Percentiles rank a stretch among this genome's conserved stretches.
Evolutionary conservation across 2,888 invertebrate genomes (phyloP).

Genomic region (Acrobasis suavella): DNA sequence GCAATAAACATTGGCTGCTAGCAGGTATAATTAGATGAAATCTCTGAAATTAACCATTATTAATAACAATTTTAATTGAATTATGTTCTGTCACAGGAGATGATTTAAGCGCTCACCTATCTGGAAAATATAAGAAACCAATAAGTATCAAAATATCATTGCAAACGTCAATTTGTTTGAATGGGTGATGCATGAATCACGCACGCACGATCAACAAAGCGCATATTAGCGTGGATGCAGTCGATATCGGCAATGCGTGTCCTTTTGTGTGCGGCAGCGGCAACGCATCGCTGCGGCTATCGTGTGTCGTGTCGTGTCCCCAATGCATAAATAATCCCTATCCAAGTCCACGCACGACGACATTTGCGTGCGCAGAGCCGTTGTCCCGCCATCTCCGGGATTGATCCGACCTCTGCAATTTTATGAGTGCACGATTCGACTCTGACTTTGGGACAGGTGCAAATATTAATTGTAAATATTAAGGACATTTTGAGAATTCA

Average conservation of each 20-base stretch:
- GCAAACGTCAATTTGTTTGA: constrained; percentile 1
- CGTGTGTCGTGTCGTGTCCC: constrained; percentile 37
- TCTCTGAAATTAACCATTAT: too few species aligned
- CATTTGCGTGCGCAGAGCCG: constrained; percentile 16
- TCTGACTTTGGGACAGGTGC: not conserved
- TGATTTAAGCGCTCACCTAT: too few species aligned
- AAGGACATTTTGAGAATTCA: not conserved
- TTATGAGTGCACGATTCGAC: not conserved
- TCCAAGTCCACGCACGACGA: constrained; percentile 32
- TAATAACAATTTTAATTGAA: too few species aligned
- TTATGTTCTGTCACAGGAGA: too few species aligned
- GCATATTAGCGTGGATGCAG: constrained; percentile 13
- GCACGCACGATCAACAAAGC: not conserved
- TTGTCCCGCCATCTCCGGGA: constrained; percentile 5
- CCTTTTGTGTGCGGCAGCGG: constrained; percentile 5
- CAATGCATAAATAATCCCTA: constrained; percentile 63
- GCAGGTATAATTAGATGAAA: too few species aligned
- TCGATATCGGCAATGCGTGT: constrained; percentile 8
- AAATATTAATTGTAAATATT: constrained; percentile 1
- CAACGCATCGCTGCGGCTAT: constrained; percentile 16
- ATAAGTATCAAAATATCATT: not conserved
- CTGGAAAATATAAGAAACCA: too few species aligned
- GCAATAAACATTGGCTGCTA: too few species aligned
- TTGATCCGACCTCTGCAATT: constrained; percentile 3
- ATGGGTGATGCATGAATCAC: not conserved